These are phyloP conservation scores for Halyomorpha halys DNA, from an alignment of 1,140 invertebrate species.

Conservation along the genomic window DNA sequence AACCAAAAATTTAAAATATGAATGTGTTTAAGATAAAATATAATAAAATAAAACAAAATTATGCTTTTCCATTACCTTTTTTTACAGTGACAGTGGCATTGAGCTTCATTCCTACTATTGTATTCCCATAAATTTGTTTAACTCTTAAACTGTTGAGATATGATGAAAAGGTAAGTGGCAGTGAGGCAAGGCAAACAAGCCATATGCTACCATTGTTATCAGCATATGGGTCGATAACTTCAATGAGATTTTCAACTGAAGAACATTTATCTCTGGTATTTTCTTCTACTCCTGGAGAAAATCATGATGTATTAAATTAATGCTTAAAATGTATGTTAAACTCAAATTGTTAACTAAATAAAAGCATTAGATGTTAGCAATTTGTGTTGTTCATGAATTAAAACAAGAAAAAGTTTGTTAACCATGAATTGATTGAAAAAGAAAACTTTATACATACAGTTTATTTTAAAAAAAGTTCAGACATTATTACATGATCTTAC, in stretches of 20 bases:
- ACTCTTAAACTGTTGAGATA: slow-evolving; percentile 49
- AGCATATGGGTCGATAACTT: slow-evolving; percentile 53
- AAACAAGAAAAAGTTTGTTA: too few species aligned
- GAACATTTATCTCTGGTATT: slow-evolving; percentile 34
- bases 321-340: too few species aligned
- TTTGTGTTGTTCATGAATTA: too few species aligned
- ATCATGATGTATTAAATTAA: too few species aligned
- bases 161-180: slow-evolving; percentile 47
- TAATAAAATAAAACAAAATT: background rate
- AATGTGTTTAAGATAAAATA: too few species aligned
- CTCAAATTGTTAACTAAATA: too few species aligned
- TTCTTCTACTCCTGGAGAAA: background rate
- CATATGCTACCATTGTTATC: slow-evolving; percentile 52
- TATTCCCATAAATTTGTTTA: slow-evolving; percentile 36
- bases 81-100: slow-evolving; percentile 42
- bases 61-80: slow-evolving; percentile 26
- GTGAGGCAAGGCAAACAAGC: slow-evolving; percentile 43
- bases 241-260: slow-evolving; percentile 39
- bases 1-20: too few species aligned
- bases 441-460: too few species aligned
- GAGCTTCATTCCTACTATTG: slow-evolving; percentile 34
- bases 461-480: too few species aligned
- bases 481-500: too few species aligned
- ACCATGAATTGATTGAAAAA: too few species aligned
- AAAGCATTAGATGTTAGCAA: too few species aligned